Base-by-base conservation (phyloP, 2,113 vertebrate genomes). In the Xiphias gladius region DNA sequence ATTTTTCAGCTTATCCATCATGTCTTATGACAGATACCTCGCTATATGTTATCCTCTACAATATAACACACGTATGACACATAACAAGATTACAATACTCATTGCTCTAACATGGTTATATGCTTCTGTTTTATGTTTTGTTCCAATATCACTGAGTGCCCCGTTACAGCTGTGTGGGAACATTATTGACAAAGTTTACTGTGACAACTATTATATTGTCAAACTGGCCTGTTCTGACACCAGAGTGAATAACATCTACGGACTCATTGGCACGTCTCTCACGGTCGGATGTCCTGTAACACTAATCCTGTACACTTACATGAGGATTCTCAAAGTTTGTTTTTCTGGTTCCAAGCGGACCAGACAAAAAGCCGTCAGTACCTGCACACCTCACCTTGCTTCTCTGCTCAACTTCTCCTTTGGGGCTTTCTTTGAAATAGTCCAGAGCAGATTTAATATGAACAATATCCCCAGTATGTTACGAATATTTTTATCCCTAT, bases 161-260 rank as follows among this genome's bases (percentile, higher is more conserved):
- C 73, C 43, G 7, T 48, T 92, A 5, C 63, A 76, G 10, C 84
- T 90, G 16, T 95, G 93, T 72, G 82, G 85, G 2, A 87, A 87
- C 67, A 5, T 76, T 1, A 89, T 95, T 7, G 28, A 92, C 22
- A 91, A 83, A 39, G 82, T 94, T 0, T 91, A 76, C 46, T 95
- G 93, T 63, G 70, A 84, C 6, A 93, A 93, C 50, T 87, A 83
- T 52, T 65, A 82, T 6, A 26, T 93, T 0, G 79, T 92, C 0
- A 95, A 89, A 66, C 67, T 92, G 52, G 77, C 93, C 4, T 95
- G 94, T 24, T 83, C 43, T 2, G 91, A 92, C 39, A 83, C 87
- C 0, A 79, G 6, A 8, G 37, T 83, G 22, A 88, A 89, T 12
- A 93, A 93, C 55, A 65, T 87, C 6, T 88, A 76, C 55, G 91